phyloP scores from a whole-genome alignment of 35 echinoderm and acorn worm genomes.

The Apostichopus japonicus region DNA sequence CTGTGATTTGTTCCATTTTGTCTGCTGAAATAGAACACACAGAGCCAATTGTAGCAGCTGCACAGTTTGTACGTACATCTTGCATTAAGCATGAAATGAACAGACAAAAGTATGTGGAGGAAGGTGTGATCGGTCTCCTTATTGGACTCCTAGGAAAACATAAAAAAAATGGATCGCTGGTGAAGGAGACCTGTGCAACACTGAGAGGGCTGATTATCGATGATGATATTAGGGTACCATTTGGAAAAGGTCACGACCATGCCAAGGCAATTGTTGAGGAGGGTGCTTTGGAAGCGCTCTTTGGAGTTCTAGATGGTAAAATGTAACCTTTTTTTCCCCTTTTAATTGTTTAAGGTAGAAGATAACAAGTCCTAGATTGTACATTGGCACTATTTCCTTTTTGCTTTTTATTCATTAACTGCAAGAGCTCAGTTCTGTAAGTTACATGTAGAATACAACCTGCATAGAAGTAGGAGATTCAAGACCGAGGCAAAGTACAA shows the following conservation, averaged over 20 bases:
- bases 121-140: slow-evolving; percentile 56
- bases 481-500: too few species aligned
- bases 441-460: not conserved
- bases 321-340: not conserved
- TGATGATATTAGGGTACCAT: slow-evolving; percentile 91
- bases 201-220: slow-evolving; percentile 71
- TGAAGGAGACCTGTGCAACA: slow-evolving; percentile 69
- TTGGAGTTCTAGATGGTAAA: slow-evolving; percentile 74
- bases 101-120: slow-evolving; percentile 76
- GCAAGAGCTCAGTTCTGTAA: not conserved
- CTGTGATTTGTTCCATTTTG: slow-evolving; percentile 58
- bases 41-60: not conserved
- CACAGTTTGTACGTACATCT: slow-evolving; percentile 65
- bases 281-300: slow-evolving; percentile 75
- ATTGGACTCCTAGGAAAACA: slow-evolving; percentile 57
- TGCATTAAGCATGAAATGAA: slow-evolving; percentile 94
- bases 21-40: slow-evolving; percentile 38
- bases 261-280: slow-evolving; percentile 92
- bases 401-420: not conserved
- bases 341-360: too few species aligned
- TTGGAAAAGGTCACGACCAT: slow-evolving; percentile 99
- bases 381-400: too few species aligned
- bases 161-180: slow-evolving; percentile 10
- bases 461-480: too few species aligned
- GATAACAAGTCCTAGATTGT: too few species aligned